phyloP scores from a whole-genome alignment of 1,140 invertebrate genomes.

The Drosophila ficusphila region DNA sequence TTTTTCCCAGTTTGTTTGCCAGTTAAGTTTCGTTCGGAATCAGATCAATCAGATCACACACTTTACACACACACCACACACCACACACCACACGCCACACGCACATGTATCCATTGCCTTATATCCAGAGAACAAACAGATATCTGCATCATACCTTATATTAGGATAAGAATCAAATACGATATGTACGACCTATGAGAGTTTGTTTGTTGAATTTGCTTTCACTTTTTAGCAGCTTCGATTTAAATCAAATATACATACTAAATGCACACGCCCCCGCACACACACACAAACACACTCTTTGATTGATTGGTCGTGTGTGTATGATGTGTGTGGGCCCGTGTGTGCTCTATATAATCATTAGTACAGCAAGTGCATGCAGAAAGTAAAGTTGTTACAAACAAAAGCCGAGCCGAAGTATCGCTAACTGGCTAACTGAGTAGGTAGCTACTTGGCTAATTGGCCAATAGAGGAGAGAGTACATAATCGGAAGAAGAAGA shows the following conservation, averaged over 20 bases:
- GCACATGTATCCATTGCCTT: slow-evolving; percentile 67
- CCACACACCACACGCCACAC: slow-evolving; percentile 6
- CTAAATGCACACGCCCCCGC: slow-evolving; percentile 27
- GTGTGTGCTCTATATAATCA: slow-evolving; percentile 69
- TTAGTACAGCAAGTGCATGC: slow-evolving; percentile 41
- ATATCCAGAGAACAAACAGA: slow-evolving; percentile 61
- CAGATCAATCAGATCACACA: slow-evolving; percentile 4
- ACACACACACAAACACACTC: slow-evolving; percentile 6
- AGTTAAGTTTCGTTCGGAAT: neutral
- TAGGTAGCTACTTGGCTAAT: slow-evolving; percentile 1
- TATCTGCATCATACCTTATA: slow-evolving; percentile 58
- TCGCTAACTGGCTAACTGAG: slow-evolving; percentile 16
- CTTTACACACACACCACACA: neutral
- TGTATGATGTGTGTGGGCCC: slow-evolving; percentile 5
- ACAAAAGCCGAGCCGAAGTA: slow-evolving; percentile 4
- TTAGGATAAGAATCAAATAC: slow-evolving; percentile 36
- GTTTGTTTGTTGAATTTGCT: slow-evolving; percentile 82
- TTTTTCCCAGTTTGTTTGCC: slow-evolving; percentile 13
- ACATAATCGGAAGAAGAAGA: neutral
- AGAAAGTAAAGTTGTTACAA: slow-evolving; percentile 36
- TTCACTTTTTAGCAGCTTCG: slow-evolving; percentile 78
- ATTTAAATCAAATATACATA: slow-evolving; percentile 81
- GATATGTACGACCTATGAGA: slow-evolving; percentile 28
- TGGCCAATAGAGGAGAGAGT: too few species aligned
- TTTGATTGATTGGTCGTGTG: neutral